Evolutionary conservation across 2,797 vertebrate genomes (phyloP).

Genomic region (Etheostoma perlongum): DNA sequence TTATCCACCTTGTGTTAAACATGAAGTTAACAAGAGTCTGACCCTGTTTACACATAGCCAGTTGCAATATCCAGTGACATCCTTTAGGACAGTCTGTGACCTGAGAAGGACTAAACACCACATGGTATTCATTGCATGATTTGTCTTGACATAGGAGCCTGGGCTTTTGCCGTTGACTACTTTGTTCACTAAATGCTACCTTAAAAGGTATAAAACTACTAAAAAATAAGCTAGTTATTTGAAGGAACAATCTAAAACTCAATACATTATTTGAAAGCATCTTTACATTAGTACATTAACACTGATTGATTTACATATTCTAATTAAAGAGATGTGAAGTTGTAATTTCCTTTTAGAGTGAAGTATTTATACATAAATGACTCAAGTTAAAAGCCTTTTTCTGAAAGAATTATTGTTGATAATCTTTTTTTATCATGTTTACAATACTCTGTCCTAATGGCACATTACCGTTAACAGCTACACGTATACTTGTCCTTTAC

Average conservation of each 20-base stretch:
- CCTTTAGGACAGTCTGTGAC: conserved; percentile 65
- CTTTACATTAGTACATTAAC: neutral
- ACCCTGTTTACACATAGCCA: conserved; percentile 65
- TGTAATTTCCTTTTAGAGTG: neutral
- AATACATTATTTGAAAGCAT: neutral
- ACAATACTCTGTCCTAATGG: neutral
- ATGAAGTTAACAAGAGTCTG: conserved; percentile 48
- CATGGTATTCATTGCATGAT: conserved; percentile 72
- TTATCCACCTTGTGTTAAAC: conserved; percentile 37
- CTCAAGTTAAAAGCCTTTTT: neutral
- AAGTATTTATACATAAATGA: neutral
- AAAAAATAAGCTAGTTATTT: conserved; percentile 28
- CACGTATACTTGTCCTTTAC: neutral
- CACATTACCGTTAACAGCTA: neutral
- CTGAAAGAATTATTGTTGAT: neutral
- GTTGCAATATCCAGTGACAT: conserved; percentile 68
- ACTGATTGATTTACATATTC: neutral
- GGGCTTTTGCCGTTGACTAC: conserved; percentile 54
- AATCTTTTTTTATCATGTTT: neutral
- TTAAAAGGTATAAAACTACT: conserved; percentile 59
- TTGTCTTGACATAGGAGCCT: conserved; percentile 51
- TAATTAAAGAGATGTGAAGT: neutral
- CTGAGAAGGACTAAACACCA: conserved; percentile 60
- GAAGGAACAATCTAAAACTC: neutral
- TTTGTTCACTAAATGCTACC: conserved; percentile 57